phyloP scores from a whole-genome alignment of 1,140 invertebrate genomes.

The Hylaeus volcanicus region DNA sequence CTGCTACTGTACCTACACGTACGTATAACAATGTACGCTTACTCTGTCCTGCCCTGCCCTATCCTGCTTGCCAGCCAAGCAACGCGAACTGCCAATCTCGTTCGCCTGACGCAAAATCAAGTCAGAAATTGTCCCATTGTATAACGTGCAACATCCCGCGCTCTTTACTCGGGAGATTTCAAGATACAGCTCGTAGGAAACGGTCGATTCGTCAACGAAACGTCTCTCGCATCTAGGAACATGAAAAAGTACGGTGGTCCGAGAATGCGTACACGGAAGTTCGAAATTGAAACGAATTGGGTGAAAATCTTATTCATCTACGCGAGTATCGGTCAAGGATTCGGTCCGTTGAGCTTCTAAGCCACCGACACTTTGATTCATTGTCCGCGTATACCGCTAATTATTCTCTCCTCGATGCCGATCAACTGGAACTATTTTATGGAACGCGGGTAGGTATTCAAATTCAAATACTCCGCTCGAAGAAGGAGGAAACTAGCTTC shows the following conservation, averaged over 20 bases:
- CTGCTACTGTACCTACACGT: constrained; percentile 70
- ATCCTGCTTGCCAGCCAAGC: constrained; percentile 55
- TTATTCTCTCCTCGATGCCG: background rate
- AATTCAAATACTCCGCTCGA: background rate
- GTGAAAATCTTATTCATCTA: no score
- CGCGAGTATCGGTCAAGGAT: background rate
- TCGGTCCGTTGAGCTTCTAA: background rate
- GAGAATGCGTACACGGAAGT: background rate
- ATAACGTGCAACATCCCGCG: constrained; percentile 39
- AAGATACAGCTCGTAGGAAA: constrained; percentile 11
- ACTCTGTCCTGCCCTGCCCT: constrained; percentile 56
- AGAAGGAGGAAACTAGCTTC: background rate
- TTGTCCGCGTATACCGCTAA: background rate
- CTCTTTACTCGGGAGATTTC: constrained; percentile 28
- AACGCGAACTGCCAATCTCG: constrained; percentile 71
- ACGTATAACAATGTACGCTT: constrained; percentile 57
- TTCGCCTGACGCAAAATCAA: constrained; percentile 72
- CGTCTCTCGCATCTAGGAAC: background rate
- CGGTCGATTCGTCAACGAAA: no score
- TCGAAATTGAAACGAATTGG: background rate
- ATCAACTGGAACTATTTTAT: background rate
- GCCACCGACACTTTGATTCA: background rate
- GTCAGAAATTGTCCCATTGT: constrained; percentile 74
- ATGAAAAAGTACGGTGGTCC: background rate
- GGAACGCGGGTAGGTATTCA: background rate